phyloP scores from a whole-genome alignment of 2,113 vertebrate species.

The Sardina pilchardus region DNA sequence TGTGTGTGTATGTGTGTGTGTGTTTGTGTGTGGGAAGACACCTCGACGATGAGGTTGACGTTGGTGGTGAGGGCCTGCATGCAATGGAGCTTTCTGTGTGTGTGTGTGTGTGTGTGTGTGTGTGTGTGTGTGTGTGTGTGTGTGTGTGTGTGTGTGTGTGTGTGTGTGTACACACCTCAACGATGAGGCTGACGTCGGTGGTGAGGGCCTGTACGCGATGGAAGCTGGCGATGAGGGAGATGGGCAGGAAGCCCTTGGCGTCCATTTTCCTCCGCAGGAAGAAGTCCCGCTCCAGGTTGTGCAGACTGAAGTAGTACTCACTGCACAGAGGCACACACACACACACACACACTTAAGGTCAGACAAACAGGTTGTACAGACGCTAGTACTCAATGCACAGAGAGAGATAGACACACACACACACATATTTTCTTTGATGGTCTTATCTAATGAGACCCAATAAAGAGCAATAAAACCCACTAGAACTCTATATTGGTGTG shows the following conservation, averaged over 20 bases:
- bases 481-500: no score
- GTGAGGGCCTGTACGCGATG: constrained; percentile 73
- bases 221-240: constrained; percentile 93
- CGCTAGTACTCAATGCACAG: no score
- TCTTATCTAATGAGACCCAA: no score
- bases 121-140: not conserved
- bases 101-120: not conserved
- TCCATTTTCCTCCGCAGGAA: constrained; percentile 98
- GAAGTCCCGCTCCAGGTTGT: constrained; percentile 96
- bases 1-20: no score
- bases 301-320: constrained; percentile 97
- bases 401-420: not conserved
- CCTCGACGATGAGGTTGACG: no score
- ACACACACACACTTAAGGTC: not conserved
- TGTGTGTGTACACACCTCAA: not conserved
- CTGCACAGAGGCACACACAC: constrained; percentile 58
- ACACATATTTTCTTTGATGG: no score
- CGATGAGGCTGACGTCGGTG: not conserved
- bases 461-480: no score
- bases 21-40: no score
- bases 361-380: no score
- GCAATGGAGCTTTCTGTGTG: no score
- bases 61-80: no score
- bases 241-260: constrained; percentile 86
- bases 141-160: constrained; percentile 11